Conservation (phyloP, 2,113 vertebrate genomes). For the Rallus limicola region DNA sequence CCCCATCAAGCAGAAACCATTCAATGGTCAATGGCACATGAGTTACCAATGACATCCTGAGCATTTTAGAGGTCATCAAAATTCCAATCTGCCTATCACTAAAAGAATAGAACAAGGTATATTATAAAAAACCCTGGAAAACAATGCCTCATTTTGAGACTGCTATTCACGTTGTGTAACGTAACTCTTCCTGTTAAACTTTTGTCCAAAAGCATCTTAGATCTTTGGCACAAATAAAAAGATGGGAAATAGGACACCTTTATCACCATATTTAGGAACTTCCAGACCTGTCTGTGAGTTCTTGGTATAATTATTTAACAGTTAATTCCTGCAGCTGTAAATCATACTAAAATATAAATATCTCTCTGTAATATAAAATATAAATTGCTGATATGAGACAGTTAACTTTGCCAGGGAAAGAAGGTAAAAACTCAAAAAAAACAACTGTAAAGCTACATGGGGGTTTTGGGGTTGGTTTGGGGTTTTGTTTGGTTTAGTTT, state of each 20-base stretch:
- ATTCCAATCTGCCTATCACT: background rate
- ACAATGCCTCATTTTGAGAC: background rate
- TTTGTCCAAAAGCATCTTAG: background rate
- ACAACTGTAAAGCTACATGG: no score
- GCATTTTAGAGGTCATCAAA: background rate
- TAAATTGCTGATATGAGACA: no score
- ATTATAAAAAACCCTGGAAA: background rate
- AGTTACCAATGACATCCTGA: background rate
- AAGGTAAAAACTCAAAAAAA: no score
- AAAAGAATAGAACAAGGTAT: background rate
- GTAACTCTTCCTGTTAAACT: background rate
- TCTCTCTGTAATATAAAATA: background rate
- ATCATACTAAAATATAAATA: background rate
- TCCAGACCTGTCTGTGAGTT: background rate
- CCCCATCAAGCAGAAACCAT: background rate
- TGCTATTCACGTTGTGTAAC: background rate
- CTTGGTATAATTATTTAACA: background rate
- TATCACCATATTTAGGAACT: background rate
- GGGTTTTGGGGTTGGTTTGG: no score
- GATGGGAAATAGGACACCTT: background rate
- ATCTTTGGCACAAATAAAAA: background rate
- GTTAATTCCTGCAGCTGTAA: background rate
- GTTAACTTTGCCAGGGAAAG: no score
- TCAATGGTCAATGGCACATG: background rate
- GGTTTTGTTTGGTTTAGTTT: no score